Evolutionary conservation across 2,797 vertebrate species (phyloP).

Genomic region (Thripadectes ignobilis): DNA sequence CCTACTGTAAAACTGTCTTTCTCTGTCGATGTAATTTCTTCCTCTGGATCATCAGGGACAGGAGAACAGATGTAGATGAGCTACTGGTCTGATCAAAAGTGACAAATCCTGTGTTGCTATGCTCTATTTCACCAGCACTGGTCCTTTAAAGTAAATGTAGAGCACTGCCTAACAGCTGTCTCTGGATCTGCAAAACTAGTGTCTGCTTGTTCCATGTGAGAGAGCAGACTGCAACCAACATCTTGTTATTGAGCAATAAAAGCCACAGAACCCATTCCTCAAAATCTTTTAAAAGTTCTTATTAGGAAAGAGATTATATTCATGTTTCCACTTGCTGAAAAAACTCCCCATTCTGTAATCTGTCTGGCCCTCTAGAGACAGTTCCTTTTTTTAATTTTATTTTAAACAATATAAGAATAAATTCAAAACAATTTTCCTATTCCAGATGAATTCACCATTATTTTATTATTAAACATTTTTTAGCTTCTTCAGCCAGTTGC

Average conservation of each 20-base stretch:
- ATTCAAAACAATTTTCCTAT: neutral
- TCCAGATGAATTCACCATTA: neutral
- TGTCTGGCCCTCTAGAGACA: neutral
- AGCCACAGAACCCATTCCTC: neutral
- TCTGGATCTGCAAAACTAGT: neutral
- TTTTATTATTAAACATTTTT: neutral
- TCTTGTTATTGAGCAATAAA: neutral
- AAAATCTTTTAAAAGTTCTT: neutral
- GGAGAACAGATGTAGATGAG: neutral
- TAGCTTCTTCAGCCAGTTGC: neutral
- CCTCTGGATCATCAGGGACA: neutral
- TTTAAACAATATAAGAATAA: neutral
- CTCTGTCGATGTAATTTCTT: neutral
- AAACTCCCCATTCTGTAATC: neutral
- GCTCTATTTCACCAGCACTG: conserved; percentile 33
- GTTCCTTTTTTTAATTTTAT: neutral
- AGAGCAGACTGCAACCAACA: neutral
- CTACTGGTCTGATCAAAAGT: conserved; percentile 16
- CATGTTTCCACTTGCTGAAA: neutral
- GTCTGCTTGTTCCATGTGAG: conserved; percentile 2
- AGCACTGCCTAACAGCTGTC: conserved; percentile 1
- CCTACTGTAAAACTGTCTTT: neutral
- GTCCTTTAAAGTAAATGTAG: neutral
- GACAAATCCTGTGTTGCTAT: conserved; percentile 31
- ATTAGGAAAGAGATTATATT: neutral